These are phyloP conservation scores for Mionectes macconnelli DNA, from an alignment of 2,113 vertebrate species.

Conservation along the genomic window DNA sequence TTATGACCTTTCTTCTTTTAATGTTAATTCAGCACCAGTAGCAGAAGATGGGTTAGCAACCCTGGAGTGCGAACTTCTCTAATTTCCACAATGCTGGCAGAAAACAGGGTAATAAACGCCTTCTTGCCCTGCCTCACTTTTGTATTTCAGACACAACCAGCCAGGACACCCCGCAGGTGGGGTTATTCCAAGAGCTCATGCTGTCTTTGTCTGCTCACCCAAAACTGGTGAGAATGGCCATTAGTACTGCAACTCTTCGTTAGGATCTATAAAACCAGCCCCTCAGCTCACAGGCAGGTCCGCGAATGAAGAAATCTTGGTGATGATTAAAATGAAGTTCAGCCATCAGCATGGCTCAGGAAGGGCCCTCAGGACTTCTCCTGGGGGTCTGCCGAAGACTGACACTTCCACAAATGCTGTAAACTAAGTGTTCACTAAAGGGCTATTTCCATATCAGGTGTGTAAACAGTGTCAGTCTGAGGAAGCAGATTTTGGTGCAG, in stretches of 20 bases:
- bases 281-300: not conserved
- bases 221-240: not conserved
- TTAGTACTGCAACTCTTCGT: not conserved
- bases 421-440: not conserved
- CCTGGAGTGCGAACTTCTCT: not conserved
- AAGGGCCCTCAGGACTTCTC: constrained; percentile 10
- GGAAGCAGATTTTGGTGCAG: not conserved
- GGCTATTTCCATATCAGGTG: rapidly evolving
- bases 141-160: not conserved
- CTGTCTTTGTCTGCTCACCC: not conserved
- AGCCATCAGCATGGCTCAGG: not conserved
- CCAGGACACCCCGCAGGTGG: not conserved
- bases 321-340: not conserved
- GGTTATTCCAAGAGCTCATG: not conserved
- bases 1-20: not conserved
- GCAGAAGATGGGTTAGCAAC: not conserved
- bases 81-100: not conserved
- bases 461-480: not conserved
- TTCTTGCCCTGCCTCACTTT: not conserved
- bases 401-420: not conserved
- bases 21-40: not conserved
- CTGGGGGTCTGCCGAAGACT: not conserved
- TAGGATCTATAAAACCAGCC: not conserved
- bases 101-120: not conserved
- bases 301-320: not conserved